These are phyloP conservation scores for Galaxias olidus DNA, from an alignment of 2,797 vertebrate species.

Conservation along the genomic window DNA sequence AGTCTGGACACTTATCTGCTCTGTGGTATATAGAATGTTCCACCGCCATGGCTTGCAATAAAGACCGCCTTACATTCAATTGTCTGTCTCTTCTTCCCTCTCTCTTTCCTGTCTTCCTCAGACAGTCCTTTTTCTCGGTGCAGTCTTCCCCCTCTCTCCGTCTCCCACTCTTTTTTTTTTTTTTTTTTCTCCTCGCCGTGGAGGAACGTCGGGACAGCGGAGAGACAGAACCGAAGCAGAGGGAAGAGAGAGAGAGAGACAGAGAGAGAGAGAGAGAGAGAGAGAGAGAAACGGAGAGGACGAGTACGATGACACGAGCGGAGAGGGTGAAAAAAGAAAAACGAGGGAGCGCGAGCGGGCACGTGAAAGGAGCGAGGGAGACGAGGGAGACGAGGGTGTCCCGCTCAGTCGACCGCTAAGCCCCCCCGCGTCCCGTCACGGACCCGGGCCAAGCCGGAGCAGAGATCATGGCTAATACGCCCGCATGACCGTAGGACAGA, in stretches of 20 bases:
- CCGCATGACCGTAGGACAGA: too few relatives aligned
- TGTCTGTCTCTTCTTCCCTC: not conserved
- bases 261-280: not conserved
- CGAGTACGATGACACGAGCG: not conserved
- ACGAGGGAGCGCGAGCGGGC: conserved; percentile 10
- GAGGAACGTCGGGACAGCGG: not conserved
- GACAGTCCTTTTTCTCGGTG: not conserved
- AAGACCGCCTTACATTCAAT: too few relatives aligned
- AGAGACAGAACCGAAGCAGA: conserved; percentile 11
- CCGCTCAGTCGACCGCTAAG: too few relatives aligned
- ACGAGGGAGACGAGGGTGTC: too few relatives aligned
- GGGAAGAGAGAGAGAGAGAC: not conserved
- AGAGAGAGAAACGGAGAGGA: not conserved
- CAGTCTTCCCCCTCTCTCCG: not conserved
- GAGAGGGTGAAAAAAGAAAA: not conserved
- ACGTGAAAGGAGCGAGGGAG: not conserved
- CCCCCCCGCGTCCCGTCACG: too few relatives aligned
- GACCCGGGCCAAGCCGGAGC: too few relatives aligned
- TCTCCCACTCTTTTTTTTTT: not conserved
- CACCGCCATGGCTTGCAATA: too few relatives aligned
- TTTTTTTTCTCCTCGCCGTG: not conserved
- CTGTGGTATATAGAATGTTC: too few relatives aligned
- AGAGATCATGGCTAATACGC: too few relatives aligned
- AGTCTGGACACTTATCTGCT: too few relatives aligned
- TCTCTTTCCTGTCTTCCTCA: not conserved